Percentiles rank a stretch among this genome's conserved stretches.
phyloP scores from a whole-genome alignment of 2,888 invertebrate species.

The Diabrotica balteata region DNA sequence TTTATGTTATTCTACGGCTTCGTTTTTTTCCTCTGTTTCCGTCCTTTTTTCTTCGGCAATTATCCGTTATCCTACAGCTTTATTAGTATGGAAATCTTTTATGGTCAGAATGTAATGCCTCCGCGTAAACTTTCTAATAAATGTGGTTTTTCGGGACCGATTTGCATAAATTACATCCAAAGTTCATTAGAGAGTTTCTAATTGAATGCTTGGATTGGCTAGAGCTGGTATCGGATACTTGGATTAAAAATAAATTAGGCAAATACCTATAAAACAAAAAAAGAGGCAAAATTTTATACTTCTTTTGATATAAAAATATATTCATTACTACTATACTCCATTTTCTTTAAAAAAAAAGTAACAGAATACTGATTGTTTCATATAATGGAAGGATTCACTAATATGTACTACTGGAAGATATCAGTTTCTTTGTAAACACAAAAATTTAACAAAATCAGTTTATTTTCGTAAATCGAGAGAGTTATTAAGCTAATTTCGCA shows the following conservation, averaged over 20 bases:
- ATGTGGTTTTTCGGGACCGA: conserved; percentile 21
- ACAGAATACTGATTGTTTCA: too few relatives aligned
- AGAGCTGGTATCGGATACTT: neutral
- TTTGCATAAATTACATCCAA: conserved; percentile 29
- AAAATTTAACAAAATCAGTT: too few relatives aligned
- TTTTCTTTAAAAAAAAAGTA: too few relatives aligned
- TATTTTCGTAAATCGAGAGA: too few relatives aligned
- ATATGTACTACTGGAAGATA: too few relatives aligned
- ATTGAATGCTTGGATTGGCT: conserved; percentile 4
- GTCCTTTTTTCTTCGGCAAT: conserved; percentile 23
- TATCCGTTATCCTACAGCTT: conserved; percentile 30
- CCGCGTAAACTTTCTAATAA: conserved; percentile 19
- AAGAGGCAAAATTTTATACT: too few relatives aligned
- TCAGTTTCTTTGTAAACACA: too few relatives aligned
- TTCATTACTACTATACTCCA: too few relatives aligned
- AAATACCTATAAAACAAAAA: neutral
- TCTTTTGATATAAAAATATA: too few relatives aligned
- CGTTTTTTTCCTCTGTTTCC: conserved; percentile 3
- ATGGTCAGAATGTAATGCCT: conserved; percentile 27
- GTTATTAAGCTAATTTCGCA: too few relatives aligned
- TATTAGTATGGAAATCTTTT: conserved; percentile 36
- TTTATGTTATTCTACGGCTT: conserved; percentile 25
- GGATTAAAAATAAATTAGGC: neutral
- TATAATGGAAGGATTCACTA: too few relatives aligned
- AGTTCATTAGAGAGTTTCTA: neutral